A percentile compares a stretch with the other conserved stretches of the same genome.
phyloP scores from a whole-genome alignment of 2,797 vertebrate genomes.

The Diplodus sargus region DNA sequence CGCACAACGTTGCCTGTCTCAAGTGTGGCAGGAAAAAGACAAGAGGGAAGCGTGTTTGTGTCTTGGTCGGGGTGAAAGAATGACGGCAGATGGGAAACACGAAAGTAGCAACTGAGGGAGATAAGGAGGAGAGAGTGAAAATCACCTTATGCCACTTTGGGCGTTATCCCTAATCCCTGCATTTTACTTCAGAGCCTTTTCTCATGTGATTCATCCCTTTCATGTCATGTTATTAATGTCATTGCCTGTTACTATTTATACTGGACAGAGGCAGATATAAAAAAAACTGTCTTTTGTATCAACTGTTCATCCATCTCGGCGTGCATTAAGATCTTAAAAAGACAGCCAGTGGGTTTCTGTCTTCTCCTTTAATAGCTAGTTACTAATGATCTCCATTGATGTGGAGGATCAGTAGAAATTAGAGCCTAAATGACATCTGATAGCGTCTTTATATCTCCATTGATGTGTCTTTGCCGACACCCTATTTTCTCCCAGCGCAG shows the following conservation, averaged over 20 bases:
- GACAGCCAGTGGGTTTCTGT: conserved; percentile 19
- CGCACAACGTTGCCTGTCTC: conserved; percentile 83
- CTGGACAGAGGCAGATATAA: conserved; percentile 21
- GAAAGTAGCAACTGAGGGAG: conserved; percentile 5
- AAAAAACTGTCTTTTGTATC: conserved; percentile 41
- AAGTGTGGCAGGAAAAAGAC: conserved; percentile 59
- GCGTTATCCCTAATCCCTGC: conserved; percentile 82
- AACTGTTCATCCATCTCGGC: conserved; percentile 27
- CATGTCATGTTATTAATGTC: conserved; percentile 41
- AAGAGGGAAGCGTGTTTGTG: conserved; percentile 12
- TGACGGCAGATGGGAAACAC: conserved; percentile 21
- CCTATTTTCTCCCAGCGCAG: conserved; percentile 48
- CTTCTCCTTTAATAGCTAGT: conserved; percentile 40
- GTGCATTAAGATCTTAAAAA: conserved; percentile 32
- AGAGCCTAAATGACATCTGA: conserved; percentile 60
- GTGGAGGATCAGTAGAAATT: conserved; percentile 56
- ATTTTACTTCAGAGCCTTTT: conserved; percentile 59
- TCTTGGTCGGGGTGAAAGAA: conserved; percentile 23
- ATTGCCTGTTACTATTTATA: conserved; percentile 46
- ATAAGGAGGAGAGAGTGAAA: conserved; percentile 40
- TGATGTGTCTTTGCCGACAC: conserved; percentile 55
- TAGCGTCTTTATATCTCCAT: conserved; percentile 60
- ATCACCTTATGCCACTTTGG: conserved; percentile 67
- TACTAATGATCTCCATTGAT: conserved; percentile 59
- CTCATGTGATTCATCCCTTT: conserved; percentile 54